phyloP scores from a whole-genome alignment of 2,797 vertebrate species.

The Onychomys arenicola region DNA sequence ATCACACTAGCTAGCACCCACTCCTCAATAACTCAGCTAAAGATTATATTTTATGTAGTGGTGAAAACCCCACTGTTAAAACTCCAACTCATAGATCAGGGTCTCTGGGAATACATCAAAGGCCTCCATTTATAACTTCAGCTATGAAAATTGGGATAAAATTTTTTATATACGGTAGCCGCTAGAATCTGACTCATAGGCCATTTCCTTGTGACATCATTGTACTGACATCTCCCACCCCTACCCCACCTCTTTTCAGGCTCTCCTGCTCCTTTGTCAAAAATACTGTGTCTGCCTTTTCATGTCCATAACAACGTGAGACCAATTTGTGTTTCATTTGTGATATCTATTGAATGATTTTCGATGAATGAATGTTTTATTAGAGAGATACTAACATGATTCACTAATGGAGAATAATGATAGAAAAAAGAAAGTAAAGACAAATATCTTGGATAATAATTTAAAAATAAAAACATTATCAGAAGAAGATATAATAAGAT shows the following conservation, averaged over 20 bases:
- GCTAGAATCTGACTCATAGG: not conserved
- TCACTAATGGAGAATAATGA: not conserved
- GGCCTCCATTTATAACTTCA: not conserved
- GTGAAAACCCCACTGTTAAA: not conserved
- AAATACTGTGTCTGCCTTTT: not conserved
- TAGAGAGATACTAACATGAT: not conserved
- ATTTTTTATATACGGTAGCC: not conserved
- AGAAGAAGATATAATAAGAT: not conserved
- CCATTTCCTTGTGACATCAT: not conserved
- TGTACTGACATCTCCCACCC: not conserved
- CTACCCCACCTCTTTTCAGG: not conserved
- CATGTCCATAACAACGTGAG: not conserved
- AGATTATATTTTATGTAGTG: not conserved
- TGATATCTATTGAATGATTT: not conserved
- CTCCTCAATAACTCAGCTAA: not conserved
- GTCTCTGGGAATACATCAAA: not conserved
- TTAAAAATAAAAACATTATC: not conserved
- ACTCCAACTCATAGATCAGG: not conserved
- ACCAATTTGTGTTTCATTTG: not conserved
- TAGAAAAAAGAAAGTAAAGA: slow-evolving; percentile 23
- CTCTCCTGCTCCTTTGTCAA: not conserved
- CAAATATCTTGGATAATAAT: not conserved
- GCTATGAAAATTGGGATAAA: not conserved
- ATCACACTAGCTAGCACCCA: not conserved
- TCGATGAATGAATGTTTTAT: no score